Conservation (phyloP, 2,113 vertebrate genomes). For the Takifugu bimaculatus region DNA sequence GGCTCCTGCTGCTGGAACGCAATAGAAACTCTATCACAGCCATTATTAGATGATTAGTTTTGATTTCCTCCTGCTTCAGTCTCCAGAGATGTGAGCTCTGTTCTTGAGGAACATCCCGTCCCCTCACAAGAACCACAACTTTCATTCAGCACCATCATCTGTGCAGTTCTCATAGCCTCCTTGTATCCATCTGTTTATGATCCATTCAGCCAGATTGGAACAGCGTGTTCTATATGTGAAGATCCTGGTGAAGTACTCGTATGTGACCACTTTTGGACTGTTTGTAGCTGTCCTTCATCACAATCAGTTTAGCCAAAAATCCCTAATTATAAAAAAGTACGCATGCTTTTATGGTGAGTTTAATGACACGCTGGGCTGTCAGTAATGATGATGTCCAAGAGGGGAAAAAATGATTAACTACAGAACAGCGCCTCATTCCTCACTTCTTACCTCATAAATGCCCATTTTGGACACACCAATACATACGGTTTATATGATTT, state of each 20-base stretch:
- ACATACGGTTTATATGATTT: neutral
- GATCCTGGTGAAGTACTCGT: too few relatives aligned
- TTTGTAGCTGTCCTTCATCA: too few relatives aligned
- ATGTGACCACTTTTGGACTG: too few relatives aligned
- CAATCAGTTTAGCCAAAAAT: too few relatives aligned
- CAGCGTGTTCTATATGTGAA: too few relatives aligned
- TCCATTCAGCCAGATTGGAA: neutral
- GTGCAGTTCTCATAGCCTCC: neutral
- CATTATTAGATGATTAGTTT: constrained; percentile 9
- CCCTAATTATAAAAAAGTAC: neutral
- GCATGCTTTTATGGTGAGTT: constrained; percentile 1
- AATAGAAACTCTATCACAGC: neutral
- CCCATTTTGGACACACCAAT: too few relatives aligned
- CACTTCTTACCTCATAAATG: neutral
- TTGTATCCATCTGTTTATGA: neutral
- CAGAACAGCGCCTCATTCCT: neutral
- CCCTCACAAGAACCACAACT: neutral
- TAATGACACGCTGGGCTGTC: constrained; percentile 2
- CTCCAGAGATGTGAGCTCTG: too few relatives aligned
- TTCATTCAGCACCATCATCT: neutral
- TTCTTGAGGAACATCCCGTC: too few relatives aligned
- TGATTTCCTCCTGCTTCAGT: constrained; percentile 10
- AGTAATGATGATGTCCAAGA: constrained; percentile 16
- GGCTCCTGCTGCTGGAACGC: neutral
- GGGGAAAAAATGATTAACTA: constrained; percentile 11